Evolutionary conservation across 1,140 invertebrate species (phyloP).

Genomic region (Teleopsis dalmanni): DNA sequence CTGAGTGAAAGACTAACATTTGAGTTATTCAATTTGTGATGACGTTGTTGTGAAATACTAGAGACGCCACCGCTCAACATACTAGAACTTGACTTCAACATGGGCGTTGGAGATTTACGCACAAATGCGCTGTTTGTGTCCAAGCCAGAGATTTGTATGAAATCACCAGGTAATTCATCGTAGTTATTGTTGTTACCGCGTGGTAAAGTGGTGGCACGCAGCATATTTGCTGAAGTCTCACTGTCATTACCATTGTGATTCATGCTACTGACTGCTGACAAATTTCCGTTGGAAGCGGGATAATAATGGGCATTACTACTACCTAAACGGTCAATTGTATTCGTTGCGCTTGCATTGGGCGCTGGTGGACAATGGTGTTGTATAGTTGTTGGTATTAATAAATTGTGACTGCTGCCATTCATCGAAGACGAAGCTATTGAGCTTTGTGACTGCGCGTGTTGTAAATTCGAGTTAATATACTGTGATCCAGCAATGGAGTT

Average conservation of each 20-base stretch:
- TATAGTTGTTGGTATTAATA: slow-evolving; percentile 19
- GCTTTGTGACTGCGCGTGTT: slow-evolving; percentile 48
- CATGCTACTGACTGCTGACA: slow-evolving; percentile 26
- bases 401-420: slow-evolving; percentile 35
- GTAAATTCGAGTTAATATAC: slow-evolving; percentile 22
- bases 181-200: slow-evolving; percentile 44
- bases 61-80: background rate
- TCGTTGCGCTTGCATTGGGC: slow-evolving; percentile 36
- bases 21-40: slow-evolving; percentile 12
- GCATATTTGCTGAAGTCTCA: slow-evolving; percentile 19
- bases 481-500: slow-evolving; percentile 29
- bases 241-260: slow-evolving; percentile 25
- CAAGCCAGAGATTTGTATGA: slow-evolving; percentile 46
- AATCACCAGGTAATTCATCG: slow-evolving; percentile 35
- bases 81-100: slow-evolving; percentile 28
- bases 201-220: slow-evolving; percentile 25
- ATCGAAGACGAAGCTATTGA: slow-evolving; percentile 48
- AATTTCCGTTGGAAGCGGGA: slow-evolving; percentile 13
- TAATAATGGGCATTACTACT: slow-evolving; percentile 10
- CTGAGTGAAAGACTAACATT: slow-evolving; percentile 17
- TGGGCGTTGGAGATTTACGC: slow-evolving; percentile 51
- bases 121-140: slow-evolving; percentile 51
- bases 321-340: slow-evolving; percentile 39
- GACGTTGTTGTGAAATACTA: slow-evolving; percentile 1
- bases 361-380: slow-evolving; percentile 35